Conservation (phyloP, 2,113 vertebrate species). For the Stigmatopora nigra region DNA sequence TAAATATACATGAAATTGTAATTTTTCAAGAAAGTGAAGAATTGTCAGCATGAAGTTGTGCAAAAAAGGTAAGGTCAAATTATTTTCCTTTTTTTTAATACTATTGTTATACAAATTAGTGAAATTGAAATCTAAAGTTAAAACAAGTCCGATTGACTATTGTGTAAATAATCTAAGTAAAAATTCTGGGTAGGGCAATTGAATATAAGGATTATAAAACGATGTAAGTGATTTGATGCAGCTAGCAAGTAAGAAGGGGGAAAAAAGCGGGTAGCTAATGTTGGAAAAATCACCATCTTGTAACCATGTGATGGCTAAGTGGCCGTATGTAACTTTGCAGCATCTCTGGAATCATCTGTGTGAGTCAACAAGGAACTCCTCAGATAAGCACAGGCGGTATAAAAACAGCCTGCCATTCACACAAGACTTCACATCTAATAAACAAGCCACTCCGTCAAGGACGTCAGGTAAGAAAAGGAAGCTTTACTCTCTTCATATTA, state of each 20-base stretch:
- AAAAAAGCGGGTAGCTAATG: not conserved
- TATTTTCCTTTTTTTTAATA: too few relatives aligned
- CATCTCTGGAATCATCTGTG: slow-evolving; percentile 31
- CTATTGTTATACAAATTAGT: too few relatives aligned
- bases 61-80: too few relatives aligned
- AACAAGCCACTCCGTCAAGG: slow-evolving; percentile 25
- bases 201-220: not conserved
- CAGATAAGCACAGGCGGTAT: slow-evolving; percentile 38
- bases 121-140: too few relatives aligned
- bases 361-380: slow-evolving; percentile 56
- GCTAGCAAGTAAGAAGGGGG: not conserved
- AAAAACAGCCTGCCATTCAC: slow-evolving; percentile 56
- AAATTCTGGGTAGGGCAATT: too few relatives aligned
- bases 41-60: too few relatives aligned
- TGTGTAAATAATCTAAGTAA: too few relatives aligned
- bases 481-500: slow-evolving; percentile 39
- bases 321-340: slow-evolving; percentile 22
- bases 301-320: slow-evolving; percentile 52
- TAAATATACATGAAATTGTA: too few relatives aligned
- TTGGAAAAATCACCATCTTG: slow-evolving; percentile 33
- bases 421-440: slow-evolving; percentile 32
- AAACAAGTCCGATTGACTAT: too few relatives aligned
- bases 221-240: not conserved
- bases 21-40: too few relatives aligned
- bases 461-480: slow-evolving; percentile 51